Percentiles rank a stretch among this genome's conserved stretches.
These are phyloP conservation scores for Pangasius djambal DNA, from an alignment of 2,797 vertebrate genomes.

Conservation along the genomic window DNA sequence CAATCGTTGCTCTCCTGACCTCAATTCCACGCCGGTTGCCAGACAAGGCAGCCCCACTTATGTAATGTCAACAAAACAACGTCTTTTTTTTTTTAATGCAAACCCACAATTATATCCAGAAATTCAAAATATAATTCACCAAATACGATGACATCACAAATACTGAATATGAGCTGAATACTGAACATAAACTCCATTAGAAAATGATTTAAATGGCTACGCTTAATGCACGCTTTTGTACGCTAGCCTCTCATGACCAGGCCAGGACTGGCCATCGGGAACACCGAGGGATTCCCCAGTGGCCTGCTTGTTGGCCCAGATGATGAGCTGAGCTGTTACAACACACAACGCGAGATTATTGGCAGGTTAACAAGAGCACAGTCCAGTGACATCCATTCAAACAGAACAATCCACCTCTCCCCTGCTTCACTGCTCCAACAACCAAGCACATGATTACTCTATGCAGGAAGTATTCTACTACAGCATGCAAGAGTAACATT, in stretches of 20 bases:
- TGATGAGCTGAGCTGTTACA: neutral
- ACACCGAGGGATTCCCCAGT: no score
- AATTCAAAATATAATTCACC: neutral
- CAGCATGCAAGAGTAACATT: neutral
- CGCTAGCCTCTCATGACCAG: neutral
- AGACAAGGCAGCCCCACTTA: conserved; percentile 18
- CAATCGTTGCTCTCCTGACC: conserved; percentile 41
- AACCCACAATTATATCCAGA: neutral
- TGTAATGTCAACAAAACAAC: conserved; percentile 11
- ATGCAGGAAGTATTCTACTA: neutral
- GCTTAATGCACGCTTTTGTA: neutral
- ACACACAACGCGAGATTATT: neutral
- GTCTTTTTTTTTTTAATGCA: neutral
- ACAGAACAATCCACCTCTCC: neutral
- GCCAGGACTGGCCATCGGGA: neutral
- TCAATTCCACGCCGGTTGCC: conserved; percentile 45
- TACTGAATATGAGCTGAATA: neutral
- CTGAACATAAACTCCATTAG: neutral
- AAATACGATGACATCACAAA: neutral
- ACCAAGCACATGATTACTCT: neutral
- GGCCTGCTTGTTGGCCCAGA: neutral
- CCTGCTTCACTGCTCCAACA: neutral
- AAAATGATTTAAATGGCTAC: neutral
- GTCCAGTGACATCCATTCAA: neutral
- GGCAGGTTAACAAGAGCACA: neutral